Evolutionary conservation across 2,113 vertebrate species (phyloP).

Genomic region (Dissostichus mawsoni): DNA sequence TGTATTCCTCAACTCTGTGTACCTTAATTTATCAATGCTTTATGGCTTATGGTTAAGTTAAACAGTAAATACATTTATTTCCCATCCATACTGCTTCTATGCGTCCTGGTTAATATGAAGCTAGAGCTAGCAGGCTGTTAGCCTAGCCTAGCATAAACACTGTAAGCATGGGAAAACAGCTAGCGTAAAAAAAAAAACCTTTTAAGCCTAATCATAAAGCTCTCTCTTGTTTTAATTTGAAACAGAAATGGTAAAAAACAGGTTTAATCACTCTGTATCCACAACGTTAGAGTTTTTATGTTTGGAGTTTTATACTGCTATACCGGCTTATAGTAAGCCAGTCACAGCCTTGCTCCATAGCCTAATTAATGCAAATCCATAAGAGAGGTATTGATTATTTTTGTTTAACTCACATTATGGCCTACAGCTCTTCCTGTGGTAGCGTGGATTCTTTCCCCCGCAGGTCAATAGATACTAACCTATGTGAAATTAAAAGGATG

Average conservation of each 20-base stretch:
- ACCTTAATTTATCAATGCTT: background rate
- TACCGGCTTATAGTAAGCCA: background rate
- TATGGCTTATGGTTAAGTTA: background rate
- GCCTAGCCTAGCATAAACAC: background rate
- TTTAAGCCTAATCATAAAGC: background rate
- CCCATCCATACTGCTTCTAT: background rate
- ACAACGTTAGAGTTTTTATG: background rate
- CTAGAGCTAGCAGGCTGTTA: background rate
- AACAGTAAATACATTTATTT: background rate
- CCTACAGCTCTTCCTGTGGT: no score
- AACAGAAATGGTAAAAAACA: background rate
- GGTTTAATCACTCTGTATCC: background rate
- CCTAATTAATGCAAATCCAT: background rate
- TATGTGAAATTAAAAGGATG: conserved; percentile 2
- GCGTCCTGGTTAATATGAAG: background rate
- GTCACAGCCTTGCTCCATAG: background rate
- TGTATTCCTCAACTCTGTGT: no score
- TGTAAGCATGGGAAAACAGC: background rate
- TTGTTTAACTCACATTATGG: background rate
- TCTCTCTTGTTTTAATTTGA: background rate
- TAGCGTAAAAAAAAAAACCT: background rate
- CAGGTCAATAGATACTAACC: no score
- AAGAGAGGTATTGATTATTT: background rate
- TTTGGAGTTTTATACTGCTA: background rate
- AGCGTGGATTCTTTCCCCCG: no score